Evolutionary conservation across 2,113 vertebrate species (phyloP), one percentile per base, ranked within the genome.

Genomic region (Sinosuthora webbiana): DNA sequence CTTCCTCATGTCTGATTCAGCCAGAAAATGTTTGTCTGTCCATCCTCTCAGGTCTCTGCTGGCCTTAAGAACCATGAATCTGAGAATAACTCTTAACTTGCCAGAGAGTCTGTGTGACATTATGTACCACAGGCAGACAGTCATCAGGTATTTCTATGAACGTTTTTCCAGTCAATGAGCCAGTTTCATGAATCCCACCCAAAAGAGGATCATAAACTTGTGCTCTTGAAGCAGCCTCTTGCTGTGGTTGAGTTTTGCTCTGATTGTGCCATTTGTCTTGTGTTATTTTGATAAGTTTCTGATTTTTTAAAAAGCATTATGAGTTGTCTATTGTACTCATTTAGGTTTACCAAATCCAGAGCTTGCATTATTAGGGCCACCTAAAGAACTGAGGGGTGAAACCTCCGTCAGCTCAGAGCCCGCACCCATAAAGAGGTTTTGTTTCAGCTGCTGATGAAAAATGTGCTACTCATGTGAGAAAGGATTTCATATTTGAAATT

Each of bases 341-440:
- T 18, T 23, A 18, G 11, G 6, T 25, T 42, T 25, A 76, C 8
- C 6, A 30, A 30, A 55, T 35, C 10, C 25, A 62, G 21, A 55
- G 11, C 18, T 83, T 69, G 14, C 55, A 62, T 62, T 69, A 18
- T 64, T 53, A 53, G 37, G 20, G 7, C 17, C 16, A 49, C 45
- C 11, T 65, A 68, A 83, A 80, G 11, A 24, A 6, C 41, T 1
- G 0, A 0, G 1, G 16, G 8, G 4, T 60, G 53, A 68, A 83
- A 14, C 7, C 31, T 25, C 3, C 47, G 28, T 37, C 69, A 78
- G 10, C 27, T 81, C 37, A 62, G 31, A 76, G 17, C 9, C n/a
- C 63, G n/a, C 30, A 31, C 21, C 23, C 24, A 53, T 42, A 49
- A 63, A 76, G 23, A 7, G 41, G 1, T 13, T 79, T 55, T n/a